Evolutionary conservation across 2,888 invertebrate genomes (phyloP), one percentile per base, ranked within the genome.

Genomic region (Campoplex nolae): DNA sequence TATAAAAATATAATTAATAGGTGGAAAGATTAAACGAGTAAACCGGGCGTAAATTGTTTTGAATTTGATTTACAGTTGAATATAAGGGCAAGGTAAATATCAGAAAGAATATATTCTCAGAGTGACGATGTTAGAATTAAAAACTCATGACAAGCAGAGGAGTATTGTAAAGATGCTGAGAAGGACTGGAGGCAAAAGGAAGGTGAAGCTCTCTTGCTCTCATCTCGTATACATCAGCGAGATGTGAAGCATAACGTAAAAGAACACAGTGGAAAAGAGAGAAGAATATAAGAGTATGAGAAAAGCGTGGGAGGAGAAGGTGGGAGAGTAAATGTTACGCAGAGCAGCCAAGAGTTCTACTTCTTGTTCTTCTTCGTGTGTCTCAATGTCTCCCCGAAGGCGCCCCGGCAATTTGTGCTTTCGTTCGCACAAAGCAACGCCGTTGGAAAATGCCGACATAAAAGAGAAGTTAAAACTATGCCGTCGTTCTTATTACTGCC

Each of bases 391-490:
- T 94, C 94, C 94, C 94, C 91, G 93, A 93, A 93, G 94, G 92
- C 94, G 92, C 90, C 90, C 89, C 89, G 89, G 93, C 93, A 94
- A 94, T 94, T 94, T 94, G 93, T 94, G 93, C 93, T 93, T 93
- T 94, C 94, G 93, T 94, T 94, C 93, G 94, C 93, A 94, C 94
- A 94, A 94, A 94, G 93, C 93, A 90, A 90, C 89, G 89, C 90
- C 91, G 90, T 84, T 89, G 92, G 93, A 92, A 93, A 93, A 93
- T 93, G 92, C 92, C 91, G 89, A 91, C 92, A 93, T 94, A 94
- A 94, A 94, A 93, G 94, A 93, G 93, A 94, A 93, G 94, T 94
- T 94, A 94, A 94, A 94, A 94, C 93, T 94, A 94, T 94, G 94
- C 94, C 92, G 93, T 93, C 93, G 94, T 94, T 94, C 94, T 94